Conservation (phyloP, 1,140 invertebrate genomes). For the Yoshiicerus persimilis region DNA sequence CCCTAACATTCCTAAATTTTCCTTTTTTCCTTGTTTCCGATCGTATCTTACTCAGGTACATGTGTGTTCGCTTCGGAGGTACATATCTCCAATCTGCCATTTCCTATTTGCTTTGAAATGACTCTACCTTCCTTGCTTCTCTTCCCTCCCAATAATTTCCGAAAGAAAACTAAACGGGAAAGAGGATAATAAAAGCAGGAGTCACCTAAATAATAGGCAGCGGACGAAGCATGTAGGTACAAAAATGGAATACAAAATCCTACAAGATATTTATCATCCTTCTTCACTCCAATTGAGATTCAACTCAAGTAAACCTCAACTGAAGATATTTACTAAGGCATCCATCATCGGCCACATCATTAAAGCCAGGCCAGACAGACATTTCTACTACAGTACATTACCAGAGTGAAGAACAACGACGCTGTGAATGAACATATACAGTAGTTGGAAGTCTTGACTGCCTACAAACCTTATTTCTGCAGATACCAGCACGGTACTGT, state of each 20-base stretch:
- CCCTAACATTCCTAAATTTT: background rate
- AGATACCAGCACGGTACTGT: background rate
- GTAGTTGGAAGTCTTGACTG: too few relatives aligned
- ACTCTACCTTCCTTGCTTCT: background rate
- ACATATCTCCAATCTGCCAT: background rate
- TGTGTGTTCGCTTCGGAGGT: background rate
- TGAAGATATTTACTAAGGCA: constrained; percentile 22
- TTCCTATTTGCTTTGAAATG: background rate
- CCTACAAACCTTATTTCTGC: too few relatives aligned
- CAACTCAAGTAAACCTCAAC: constrained; percentile 19
- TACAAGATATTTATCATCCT: constrained; percentile 15
- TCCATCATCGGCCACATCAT: constrained; percentile 15
- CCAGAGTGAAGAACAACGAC: background rate
- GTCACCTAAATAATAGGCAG: constrained; percentile 12
- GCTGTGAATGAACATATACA: background rate
- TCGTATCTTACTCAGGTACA: background rate
- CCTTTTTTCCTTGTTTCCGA: background rate
- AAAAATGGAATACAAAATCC: constrained; percentile 21
- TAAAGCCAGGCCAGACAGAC: background rate
- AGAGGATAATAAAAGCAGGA: background rate
- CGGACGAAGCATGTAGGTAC: background rate
- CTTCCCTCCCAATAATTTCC: background rate
- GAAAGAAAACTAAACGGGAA: background rate
- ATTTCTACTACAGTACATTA: background rate
- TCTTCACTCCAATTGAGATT: background rate